Conservation (phyloP, 64 coral and sea anemone genomes). For the Montipora foliosa region DNA sequence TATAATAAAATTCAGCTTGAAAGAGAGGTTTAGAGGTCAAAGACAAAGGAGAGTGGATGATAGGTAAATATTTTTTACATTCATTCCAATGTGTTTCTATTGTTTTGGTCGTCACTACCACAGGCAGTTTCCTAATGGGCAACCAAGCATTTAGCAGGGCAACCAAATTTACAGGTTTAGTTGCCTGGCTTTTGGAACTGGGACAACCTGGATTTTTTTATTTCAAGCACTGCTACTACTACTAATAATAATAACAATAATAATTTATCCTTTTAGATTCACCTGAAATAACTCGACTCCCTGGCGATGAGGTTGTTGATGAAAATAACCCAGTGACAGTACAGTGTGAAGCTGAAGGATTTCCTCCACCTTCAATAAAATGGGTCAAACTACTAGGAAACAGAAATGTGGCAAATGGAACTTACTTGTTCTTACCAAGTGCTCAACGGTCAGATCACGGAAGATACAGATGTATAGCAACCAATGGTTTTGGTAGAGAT, state of each 20-base stretch:
- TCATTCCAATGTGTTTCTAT: too few relatives aligned
- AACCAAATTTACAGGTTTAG: too few relatives aligned
- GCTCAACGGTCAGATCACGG: constrained; percentile 36
- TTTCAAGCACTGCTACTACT: too few relatives aligned
- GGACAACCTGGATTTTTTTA: too few relatives aligned
- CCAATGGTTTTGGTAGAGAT: constrained; percentile 41
- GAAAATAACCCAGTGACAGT: constrained; percentile 1
- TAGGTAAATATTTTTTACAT: too few relatives aligned
- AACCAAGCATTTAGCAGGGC: too few relatives aligned
- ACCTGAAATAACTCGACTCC: constrained; percentile 27
- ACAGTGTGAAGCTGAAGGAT: constrained; percentile 40
- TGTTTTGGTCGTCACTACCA: too few relatives aligned
- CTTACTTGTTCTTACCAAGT: not conserved
- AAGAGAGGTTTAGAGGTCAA: too few relatives aligned
- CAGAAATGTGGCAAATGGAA: constrained; percentile 12
- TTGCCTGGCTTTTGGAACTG: too few relatives aligned
- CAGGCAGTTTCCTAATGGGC: too few relatives aligned
- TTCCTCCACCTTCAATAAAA: constrained; percentile 33
- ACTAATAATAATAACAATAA: not conserved
- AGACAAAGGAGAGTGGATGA: too few relatives aligned
- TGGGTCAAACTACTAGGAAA: constrained; percentile 51
- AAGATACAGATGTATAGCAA: constrained; percentile 54
- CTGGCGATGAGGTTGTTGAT: not conserved
- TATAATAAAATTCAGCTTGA: too few relatives aligned
- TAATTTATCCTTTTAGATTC: constrained; percentile 6